These are phyloP conservation scores for Sipha maydis DNA, from an alignment of 2,888 invertebrate genomes.

Conservation along the genomic window DNA sequence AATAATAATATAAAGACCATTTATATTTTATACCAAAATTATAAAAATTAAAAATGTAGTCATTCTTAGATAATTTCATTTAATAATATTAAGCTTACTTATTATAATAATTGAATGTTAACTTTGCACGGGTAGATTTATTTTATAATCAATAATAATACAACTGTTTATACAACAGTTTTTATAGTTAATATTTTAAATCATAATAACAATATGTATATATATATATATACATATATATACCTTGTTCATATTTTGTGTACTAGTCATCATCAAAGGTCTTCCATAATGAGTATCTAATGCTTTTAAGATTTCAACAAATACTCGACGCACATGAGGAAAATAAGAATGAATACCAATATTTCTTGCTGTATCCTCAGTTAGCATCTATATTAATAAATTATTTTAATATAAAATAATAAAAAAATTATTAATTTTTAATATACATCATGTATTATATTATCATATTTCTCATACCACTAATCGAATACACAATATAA, in stretches of 20 bases:
- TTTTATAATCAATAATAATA: no score
- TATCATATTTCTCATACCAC: background rate
- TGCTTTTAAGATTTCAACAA: conserved; percentile 94
- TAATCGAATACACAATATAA: background rate
- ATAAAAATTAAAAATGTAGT: no score
- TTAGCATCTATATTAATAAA: conserved; percentile 75
- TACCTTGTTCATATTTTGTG: conserved; percentile 91
- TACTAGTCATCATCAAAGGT: conserved; percentile 96
- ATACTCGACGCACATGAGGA: conserved; percentile 92
- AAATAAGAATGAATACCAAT: conserved; percentile 98
- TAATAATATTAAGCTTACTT: no score
- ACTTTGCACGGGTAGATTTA: no score
- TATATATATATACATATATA: conserved; percentile 51
- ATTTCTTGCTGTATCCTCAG: conserved; percentile 94
- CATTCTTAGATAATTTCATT: no score
- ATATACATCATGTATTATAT: background rate
- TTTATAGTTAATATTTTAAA: background rate
- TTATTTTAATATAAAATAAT: background rate
- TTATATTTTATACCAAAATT: no score
- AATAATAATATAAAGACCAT: no score
- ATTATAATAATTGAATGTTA: no score
- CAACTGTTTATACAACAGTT: background rate
- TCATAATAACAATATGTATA: no score
- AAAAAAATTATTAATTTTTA: background rate
- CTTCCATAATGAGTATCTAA: conserved; percentile 95